Percentiles rank a stretch among this genome's conserved stretches.
phyloP scores from a whole-genome alignment of 2,888 invertebrate species.

The Torymus auratus region DNA sequence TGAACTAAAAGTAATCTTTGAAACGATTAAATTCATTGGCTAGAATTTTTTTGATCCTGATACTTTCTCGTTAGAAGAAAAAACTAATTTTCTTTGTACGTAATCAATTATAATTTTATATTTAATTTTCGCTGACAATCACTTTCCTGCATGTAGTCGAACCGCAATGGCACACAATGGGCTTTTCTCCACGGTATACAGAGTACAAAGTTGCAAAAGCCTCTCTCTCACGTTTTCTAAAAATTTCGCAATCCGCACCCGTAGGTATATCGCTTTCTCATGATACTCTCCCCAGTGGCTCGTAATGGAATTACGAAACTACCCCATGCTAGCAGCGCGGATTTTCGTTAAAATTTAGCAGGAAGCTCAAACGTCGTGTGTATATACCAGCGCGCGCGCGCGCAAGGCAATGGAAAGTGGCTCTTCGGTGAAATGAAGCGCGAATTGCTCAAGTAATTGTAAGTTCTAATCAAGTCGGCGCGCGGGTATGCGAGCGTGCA shows the following conservation, averaged over 20 bases:
- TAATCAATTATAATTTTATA: too few relatives aligned
- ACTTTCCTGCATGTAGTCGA: too few relatives aligned
- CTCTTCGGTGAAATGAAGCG: conserved; percentile 42
- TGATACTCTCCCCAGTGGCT: not conserved
- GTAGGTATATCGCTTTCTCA: too few relatives aligned
- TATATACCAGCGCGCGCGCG: not conserved
- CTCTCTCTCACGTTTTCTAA: not conserved
- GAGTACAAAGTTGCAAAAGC: conserved; percentile 11
- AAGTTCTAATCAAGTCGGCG: conserved; percentile 48
- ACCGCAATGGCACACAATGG: not conserved
- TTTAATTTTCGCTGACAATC: too few relatives aligned
- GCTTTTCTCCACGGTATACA: not conserved
- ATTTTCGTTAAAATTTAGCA: conserved; percentile 41
- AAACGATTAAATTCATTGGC: too few relatives aligned
- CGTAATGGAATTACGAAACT: conserved; percentile 35
- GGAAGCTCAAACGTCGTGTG: not conserved
- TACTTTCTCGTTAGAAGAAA: too few relatives aligned
- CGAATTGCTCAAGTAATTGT: conserved; percentile 55
- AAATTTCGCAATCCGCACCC: conserved; percentile 17
- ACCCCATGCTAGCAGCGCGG: not conserved
- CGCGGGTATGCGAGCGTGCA: not conserved
- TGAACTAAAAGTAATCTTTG: too few relatives aligned
- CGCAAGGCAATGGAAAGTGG: conserved; percentile 18
- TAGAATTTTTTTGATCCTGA: too few relatives aligned
- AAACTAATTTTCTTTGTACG: too few relatives aligned